Percentiles rank a stretch among this genome's conserved stretches.
Conservation (phyloP, 2,797 vertebrate genomes). For the Heteromormyrus szaboi region DNA sequence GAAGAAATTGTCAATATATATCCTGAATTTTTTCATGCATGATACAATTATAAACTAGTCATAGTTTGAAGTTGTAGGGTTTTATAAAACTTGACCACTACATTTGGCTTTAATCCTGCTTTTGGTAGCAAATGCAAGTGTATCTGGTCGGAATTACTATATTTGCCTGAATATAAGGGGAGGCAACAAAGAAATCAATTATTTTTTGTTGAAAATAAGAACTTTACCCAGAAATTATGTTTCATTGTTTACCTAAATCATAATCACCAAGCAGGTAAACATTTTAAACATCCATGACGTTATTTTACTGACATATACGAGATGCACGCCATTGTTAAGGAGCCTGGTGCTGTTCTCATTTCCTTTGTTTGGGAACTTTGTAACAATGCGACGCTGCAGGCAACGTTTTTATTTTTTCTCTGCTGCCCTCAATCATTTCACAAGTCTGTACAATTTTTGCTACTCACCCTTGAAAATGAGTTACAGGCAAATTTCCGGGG, state of each 20-base stretch:
- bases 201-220: background rate
- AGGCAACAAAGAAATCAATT: background rate
- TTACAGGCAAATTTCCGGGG: background rate
- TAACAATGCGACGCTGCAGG: background rate
- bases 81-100: background rate
- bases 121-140: background rate
- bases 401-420: background rate
- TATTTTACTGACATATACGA: background rate
- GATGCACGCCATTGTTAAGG: background rate
- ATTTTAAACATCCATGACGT: background rate
- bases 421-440: background rate
- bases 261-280: background rate
- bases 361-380: background rate
- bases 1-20: background rate
- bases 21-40: background rate
- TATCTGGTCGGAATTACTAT: background rate
- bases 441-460: background rate
- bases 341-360: background rate
- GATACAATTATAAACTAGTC: background rate
- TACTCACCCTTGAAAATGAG: background rate
- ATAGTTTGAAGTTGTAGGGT: background rate
- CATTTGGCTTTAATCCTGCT: background rate
- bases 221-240: background rate
- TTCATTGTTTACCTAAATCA: background rate
- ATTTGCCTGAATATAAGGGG: background rate